These are phyloP conservation scores for Oreochromis aureus DNA, from an alignment of 2,113 vertebrate species.

Conservation along the genomic window DNA sequence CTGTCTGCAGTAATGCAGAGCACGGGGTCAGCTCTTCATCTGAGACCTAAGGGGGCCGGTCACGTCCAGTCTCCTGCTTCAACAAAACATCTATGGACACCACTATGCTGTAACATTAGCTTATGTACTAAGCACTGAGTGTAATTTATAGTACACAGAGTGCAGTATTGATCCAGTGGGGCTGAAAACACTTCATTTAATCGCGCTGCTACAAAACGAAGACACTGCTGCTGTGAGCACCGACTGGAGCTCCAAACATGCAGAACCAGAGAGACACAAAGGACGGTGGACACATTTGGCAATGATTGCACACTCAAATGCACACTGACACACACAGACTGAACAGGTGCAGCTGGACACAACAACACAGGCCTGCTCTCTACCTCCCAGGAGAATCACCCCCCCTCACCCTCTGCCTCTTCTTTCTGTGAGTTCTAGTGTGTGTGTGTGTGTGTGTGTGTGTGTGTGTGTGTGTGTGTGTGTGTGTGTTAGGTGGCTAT, in stretches of 20 bases:
- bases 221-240: not conserved
- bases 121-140: not conserved
- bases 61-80: not conserved
- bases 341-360: conserved; percentile 67
- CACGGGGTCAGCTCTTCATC: not conserved
- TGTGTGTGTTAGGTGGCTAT: conserved; percentile 29
- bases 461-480: not conserved
- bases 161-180: not conserved
- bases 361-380: conserved; percentile 34
- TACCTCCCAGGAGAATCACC: conserved; percentile 32
- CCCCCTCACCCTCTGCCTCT: not conserved
- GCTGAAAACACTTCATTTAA: not conserved
- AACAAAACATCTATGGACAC: not conserved
- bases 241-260: not conserved
- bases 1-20: not conserved
- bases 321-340: conserved; percentile 13
- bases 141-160: not conserved
- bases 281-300: conserved; percentile 6
- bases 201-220: not conserved
- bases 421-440: not conserved
- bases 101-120: not conserved
- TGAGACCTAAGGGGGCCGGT: not conserved
- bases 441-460: not conserved
- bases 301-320: conserved; percentile 5
- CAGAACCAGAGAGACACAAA: not conserved